These are phyloP conservation scores for Drosophila paramelanica DNA, from an alignment of 2,888 invertebrate genomes.

Conservation along the genomic window DNA sequence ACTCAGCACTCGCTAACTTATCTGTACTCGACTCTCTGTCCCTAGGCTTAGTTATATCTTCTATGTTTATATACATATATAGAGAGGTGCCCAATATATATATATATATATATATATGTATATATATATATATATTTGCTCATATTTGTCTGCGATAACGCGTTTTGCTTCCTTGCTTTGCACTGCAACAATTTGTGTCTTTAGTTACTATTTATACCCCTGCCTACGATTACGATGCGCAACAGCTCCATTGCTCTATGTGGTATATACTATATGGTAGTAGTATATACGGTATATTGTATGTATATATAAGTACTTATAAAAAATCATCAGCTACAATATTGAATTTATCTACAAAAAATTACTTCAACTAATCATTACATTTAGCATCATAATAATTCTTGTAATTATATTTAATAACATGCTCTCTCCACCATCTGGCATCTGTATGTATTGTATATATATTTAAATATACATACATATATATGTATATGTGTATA, in stretches of 20 bases:
- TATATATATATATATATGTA: no score
- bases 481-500: constrained; percentile 26
- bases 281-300: constrained; percentile 34
- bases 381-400: constrained; percentile 15
- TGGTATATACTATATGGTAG: constrained; percentile 37
- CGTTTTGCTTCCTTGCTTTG: constrained; percentile 53
- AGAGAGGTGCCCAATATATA: no score
- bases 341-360: constrained; percentile 74
- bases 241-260: constrained; percentile 52
- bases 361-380: constrained; percentile 53
- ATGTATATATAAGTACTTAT: constrained; percentile 44
- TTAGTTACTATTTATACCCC: constrained; percentile 75
- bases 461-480: constrained; percentile 26
- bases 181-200: constrained; percentile 77
- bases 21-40: constrained; percentile 21
- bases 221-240: constrained; percentile 59
- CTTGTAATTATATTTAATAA: constrained; percentile 40
- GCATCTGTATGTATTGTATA: constrained; percentile 34
- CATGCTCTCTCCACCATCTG: constrained; percentile 40
- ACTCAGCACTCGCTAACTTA: constrained; percentile 36
- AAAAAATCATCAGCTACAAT: constrained; percentile 79
- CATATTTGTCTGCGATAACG: background rate
- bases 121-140: constrained; percentile 10
- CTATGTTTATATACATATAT: constrained; percentile 8
- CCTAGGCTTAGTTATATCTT: constrained; percentile 29